Conservation (phyloP, 2,888 invertebrate species). For the Stenolophus ochropezus region DNA sequence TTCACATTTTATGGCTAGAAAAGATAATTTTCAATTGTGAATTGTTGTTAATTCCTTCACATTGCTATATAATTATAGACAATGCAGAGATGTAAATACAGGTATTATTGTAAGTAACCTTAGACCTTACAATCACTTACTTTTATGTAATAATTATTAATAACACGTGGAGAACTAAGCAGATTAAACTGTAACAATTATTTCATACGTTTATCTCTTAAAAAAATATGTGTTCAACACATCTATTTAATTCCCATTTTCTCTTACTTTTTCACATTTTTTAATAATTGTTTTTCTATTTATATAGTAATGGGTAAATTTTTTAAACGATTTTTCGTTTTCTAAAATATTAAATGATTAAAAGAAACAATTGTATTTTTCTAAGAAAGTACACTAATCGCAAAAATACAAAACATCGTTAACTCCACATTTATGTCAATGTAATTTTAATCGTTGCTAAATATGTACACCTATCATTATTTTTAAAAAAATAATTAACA, state of each 20-base stretch:
- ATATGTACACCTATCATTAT: not conserved
- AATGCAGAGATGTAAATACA: too few species aligned
- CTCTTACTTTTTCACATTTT: not conserved
- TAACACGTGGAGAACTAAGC: too few species aligned
- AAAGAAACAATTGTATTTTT: not conserved
- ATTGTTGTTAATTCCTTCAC: too few species aligned
- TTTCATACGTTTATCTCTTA: too few species aligned
- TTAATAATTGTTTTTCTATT: not conserved
- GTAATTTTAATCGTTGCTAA: slow-evolving; percentile 15
- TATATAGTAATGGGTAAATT: not conserved
- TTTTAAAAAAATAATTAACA: not conserved
- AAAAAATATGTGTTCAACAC: too few species aligned
- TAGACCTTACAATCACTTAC: not conserved
- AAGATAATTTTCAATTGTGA: too few species aligned
- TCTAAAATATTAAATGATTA: not conserved
- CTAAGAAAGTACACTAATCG: not conserved
- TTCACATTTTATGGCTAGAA: too few species aligned
- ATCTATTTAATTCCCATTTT: too few species aligned
- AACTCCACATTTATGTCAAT: slow-evolving; percentile 29
- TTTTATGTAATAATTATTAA: not conserved
- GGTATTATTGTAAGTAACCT: not conserved
- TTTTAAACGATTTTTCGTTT: not conserved
- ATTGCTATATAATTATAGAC: too few species aligned
- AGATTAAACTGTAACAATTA: too few species aligned
- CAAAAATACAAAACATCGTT: slow-evolving; percentile 20